Conservation (phyloP, 1,140 invertebrate genomes). For the Mya arenaria region DNA sequence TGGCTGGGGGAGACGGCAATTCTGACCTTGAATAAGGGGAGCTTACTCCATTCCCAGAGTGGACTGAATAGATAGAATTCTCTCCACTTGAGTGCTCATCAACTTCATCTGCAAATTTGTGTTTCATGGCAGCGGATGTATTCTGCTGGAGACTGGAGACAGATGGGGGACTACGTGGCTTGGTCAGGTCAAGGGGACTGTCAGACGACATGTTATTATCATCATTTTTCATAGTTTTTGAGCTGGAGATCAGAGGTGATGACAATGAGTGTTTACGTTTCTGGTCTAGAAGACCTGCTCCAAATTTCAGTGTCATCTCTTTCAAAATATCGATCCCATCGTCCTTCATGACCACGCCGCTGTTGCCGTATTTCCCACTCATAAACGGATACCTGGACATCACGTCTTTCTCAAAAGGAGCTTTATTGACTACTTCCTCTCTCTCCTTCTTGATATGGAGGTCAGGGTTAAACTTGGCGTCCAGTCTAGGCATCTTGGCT, state of each 20-base stretch:
- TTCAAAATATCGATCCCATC: constrained; percentile 63
- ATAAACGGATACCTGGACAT: constrained; percentile 25
- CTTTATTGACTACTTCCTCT: background rate
- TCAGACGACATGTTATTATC: no score
- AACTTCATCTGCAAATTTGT: constrained; percentile 29
- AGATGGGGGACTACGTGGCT: constrained; percentile 62
- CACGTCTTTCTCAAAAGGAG: constrained; percentile 16
- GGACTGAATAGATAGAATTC: constrained; percentile 57
- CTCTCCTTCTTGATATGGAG: constrained; percentile 60
- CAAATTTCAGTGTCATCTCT: constrained; percentile 70
- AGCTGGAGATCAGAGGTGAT: background rate
- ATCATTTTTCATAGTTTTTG: no score
- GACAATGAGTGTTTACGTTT: constrained; percentile 3
- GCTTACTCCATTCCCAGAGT: background rate
- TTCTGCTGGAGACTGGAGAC: background rate
- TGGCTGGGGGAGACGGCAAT: constrained; percentile 56
- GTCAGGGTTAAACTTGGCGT: background rate
- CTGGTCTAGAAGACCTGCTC: constrained; percentile 33
- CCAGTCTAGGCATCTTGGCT: background rate
- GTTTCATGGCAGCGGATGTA: background rate
- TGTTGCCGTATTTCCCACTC: constrained; percentile 21
- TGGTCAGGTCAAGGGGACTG: constrained; percentile 71
- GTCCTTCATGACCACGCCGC: background rate
- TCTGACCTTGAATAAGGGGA: constrained; percentile 8
- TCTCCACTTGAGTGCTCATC: constrained; percentile 60